phyloP scores from a whole-genome alignment of 2,888 invertebrate genomes.

The Aspidiotus destructor region DNA sequence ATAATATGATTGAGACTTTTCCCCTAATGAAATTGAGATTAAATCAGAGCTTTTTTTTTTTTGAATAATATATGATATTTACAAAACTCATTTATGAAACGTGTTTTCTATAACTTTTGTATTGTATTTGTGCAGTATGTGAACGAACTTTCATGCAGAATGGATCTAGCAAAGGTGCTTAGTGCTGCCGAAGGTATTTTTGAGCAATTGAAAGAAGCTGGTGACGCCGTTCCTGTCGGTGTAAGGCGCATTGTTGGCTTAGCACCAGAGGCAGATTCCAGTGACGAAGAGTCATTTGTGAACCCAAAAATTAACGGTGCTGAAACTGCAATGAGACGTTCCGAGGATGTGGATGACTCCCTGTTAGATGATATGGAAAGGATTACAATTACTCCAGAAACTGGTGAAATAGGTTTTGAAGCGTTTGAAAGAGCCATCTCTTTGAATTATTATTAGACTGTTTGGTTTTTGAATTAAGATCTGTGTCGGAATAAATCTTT shows the following conservation, averaged over 20 bases:
- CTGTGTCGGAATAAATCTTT: constrained; percentile 13
- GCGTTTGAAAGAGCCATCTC: constrained; percentile 21
- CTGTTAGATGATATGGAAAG: constrained; percentile 16
- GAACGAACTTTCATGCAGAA: constrained; percentile 81
- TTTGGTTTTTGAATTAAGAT: constrained; percentile 8
- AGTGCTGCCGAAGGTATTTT: constrained; percentile 87
- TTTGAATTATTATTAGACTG: constrained; percentile 25
- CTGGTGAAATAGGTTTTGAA: constrained; percentile 30
- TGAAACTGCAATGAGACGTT: neutral
- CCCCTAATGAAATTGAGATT: too few relatives aligned
- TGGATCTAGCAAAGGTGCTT: constrained; percentile 71
- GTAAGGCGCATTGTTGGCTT: constrained; percentile 47
- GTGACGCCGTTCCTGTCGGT: constrained; percentile 59
- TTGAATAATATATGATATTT: neutral
- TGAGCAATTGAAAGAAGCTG: constrained; percentile 64
- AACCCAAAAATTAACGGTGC: constrained; percentile 52
- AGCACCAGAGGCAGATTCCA: constrained; percentile 19
- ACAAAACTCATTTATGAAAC: neutral
- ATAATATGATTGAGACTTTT: too few relatives aligned
- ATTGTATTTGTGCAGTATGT: constrained; percentile 63
- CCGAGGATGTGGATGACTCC: constrained; percentile 20
- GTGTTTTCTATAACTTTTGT: constrained; percentile 2
- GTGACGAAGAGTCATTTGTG: constrained; percentile 22
- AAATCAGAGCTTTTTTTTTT: too few relatives aligned
- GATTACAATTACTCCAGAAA: constrained; percentile 4